phyloP scores from a whole-genome alignment of 1,140 invertebrate genomes.

The Psix sp. region DNA sequence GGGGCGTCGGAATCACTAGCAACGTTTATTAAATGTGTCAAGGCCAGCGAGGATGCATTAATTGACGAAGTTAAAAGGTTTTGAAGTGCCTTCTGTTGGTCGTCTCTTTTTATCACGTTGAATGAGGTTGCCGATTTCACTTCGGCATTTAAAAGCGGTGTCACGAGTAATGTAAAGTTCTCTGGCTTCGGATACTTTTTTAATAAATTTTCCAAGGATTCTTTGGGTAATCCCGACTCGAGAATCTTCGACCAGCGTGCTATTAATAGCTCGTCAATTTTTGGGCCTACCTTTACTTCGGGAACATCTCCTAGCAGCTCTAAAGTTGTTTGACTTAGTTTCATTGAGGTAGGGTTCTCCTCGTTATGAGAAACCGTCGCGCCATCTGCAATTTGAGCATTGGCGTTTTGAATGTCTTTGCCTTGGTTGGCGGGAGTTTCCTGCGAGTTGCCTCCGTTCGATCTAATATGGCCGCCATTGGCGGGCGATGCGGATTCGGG shows the following conservation, averaged over 20 bases:
- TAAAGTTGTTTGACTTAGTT: neutral
- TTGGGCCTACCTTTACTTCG: neutral
- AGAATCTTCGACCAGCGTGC: neutral
- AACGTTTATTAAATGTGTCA: neutral
- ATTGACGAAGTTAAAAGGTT: neutral
- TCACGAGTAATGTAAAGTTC: neutral
- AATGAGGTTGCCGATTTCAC: neutral
- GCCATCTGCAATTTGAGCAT: too few species aligned
- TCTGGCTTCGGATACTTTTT: constrained; percentile 12
- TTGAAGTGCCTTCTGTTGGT: neutral
- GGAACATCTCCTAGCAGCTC: neutral
- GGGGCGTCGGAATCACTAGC: neutral
- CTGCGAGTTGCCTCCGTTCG: too few species aligned
- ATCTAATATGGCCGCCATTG: too few species aligned
- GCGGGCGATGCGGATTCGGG: too few species aligned
- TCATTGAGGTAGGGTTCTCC: too few species aligned
- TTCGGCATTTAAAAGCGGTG: neutral
- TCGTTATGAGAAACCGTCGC: too few species aligned
- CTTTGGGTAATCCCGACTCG: neutral
- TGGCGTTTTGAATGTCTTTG: too few species aligned
- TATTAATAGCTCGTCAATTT: neutral
- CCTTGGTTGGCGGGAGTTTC: too few species aligned
- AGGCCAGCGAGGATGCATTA: neutral
- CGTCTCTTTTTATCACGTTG: constrained; percentile 4
- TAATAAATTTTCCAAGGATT: neutral